Base-by-base conservation (phyloP, 30 jellyfish, hydroid and myxozoan genomes). In the Hydractinia echinata region DNA sequence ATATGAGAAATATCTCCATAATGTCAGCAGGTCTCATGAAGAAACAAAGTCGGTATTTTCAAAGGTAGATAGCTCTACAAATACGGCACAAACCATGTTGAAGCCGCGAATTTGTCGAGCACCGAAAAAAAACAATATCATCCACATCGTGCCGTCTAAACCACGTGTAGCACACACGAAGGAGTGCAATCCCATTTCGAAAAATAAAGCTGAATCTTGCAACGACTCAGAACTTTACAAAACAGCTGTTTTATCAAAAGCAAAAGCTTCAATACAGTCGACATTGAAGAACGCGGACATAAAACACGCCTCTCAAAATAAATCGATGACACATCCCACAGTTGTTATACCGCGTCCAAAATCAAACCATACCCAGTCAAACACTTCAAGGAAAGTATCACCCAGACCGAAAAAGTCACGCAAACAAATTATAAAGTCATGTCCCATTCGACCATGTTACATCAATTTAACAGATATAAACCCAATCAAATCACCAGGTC, bases 1-100 rank as follows among this genome's bases (percentile, higher is more conserved):
- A 7, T 86, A 54, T 66, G 77, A 82, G 56, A 77, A 79, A 51
- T 72, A 68, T 7, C 58, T 85, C 53, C 7, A 11, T 5, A 16
- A 54, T 20, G 39, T 8, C 58, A 54, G 10, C 39, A 64, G 39
- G 18, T 44, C 8, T n/a, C 0, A 51, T 64, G 74, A 64, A 13
- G 39, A 64, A 7, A 13, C 18, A 51, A 64, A 64, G 16, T 64
- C 74, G 0, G 4, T 64, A 51, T n/a, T n/a, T 44, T 51, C 39
- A 7, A 64, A 64, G 19, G 74, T 64, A 51, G 74, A 64, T 13
- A 30, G 44, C 44, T 30, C 44, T 30, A 30, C 44, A 30, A 64
- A 64, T 51, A 64, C 74, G 39, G 19, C 18, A 7, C 51, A n/a
- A 13, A 64, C 19, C 39, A 0, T 51, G 18, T n/a, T 6, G 10